These are phyloP conservation scores for Danionella cerebrum DNA, from an alignment of 2,113 vertebrate species.

Conservation along the genomic window DNA sequence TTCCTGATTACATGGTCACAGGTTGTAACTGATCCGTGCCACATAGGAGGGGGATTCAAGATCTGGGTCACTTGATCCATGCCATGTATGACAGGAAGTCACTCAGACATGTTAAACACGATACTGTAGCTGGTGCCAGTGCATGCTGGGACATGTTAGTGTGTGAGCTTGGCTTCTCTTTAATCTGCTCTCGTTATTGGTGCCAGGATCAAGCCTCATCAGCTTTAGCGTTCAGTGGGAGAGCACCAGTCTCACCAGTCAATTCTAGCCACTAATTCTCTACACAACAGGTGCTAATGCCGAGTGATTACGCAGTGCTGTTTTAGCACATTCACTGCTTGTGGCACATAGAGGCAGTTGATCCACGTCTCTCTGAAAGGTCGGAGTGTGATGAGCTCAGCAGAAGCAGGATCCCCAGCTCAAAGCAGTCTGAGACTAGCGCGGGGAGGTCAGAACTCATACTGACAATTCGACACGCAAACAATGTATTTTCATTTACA, in stretches of 20 bases:
- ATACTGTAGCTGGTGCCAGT: not conserved
- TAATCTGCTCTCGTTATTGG: constrained; percentile 58
- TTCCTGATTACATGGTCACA: too few species aligned
- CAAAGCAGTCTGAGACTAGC: constrained; percentile 60
- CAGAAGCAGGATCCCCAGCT: constrained; percentile 59
- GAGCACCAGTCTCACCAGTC: constrained; percentile 57
- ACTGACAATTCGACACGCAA: not conserved
- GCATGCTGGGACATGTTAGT: constrained; percentile 18
- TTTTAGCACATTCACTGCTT: constrained; percentile 66
- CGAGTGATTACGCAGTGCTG: constrained; percentile 71
- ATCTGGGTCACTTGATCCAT: too few species aligned
- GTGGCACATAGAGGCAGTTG: constrained; percentile 51
- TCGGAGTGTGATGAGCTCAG: constrained; percentile 71
- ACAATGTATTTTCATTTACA: not conserved
- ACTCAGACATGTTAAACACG: not conserved
- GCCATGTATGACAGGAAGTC: not conserved
- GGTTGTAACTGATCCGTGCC: too few species aligned
- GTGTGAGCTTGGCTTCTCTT: constrained; percentile 34
- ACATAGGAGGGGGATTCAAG: too few species aligned
- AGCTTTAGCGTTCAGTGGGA: constrained; percentile 66
- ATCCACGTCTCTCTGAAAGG: constrained; percentile 50
- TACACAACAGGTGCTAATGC: constrained; percentile 72
- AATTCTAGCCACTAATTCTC: constrained; percentile 73
- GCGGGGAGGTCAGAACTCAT: constrained; percentile 6
- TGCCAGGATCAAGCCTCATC: constrained; percentile 70